Conservation (phyloP, 2,888 invertebrate species). For the Vesta saturnalis region DNA sequence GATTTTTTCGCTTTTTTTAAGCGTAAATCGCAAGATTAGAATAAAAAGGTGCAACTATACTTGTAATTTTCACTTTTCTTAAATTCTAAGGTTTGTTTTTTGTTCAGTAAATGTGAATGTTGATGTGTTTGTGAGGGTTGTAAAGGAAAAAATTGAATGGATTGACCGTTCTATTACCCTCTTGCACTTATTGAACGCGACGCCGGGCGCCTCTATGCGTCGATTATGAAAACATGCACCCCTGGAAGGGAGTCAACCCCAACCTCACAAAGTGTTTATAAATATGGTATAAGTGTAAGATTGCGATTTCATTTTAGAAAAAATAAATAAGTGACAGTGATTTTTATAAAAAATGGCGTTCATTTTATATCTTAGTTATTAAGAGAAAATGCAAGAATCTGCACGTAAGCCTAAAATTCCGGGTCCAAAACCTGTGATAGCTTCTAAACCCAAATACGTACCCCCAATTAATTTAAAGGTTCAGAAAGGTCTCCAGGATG, state of each 20-base stretch:
- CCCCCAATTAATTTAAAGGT: constrained; percentile 59
- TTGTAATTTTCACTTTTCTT: not conserved
- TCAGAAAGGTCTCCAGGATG: constrained; percentile 36
- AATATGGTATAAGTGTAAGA: constrained; percentile 53
- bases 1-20: not conserved
- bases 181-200: constrained; percentile 56
- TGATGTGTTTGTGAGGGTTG: not conserved
- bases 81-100: too few species aligned
- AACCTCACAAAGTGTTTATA: constrained; percentile 58
- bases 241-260: constrained; percentile 61
- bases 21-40: too few species aligned
- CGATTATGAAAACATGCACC: constrained; percentile 48
- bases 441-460: constrained; percentile 61
- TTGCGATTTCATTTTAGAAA: constrained; percentile 8
- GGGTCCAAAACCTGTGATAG: constrained; percentile 59
- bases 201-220: constrained; percentile 59
- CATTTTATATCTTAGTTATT: too few species aligned
- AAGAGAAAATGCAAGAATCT: constrained; percentile 54
- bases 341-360: too few species aligned
- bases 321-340: not conserved
- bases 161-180: constrained; percentile 30
- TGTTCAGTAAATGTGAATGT: too few species aligned
- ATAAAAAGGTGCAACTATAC: too few species aligned
- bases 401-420: constrained; percentile 54
- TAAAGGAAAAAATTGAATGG: constrained; percentile 18